These are phyloP conservation scores for Carcina quercana DNA, from an alignment of 2,888 invertebrate genomes.

Conservation along the genomic window DNA sequence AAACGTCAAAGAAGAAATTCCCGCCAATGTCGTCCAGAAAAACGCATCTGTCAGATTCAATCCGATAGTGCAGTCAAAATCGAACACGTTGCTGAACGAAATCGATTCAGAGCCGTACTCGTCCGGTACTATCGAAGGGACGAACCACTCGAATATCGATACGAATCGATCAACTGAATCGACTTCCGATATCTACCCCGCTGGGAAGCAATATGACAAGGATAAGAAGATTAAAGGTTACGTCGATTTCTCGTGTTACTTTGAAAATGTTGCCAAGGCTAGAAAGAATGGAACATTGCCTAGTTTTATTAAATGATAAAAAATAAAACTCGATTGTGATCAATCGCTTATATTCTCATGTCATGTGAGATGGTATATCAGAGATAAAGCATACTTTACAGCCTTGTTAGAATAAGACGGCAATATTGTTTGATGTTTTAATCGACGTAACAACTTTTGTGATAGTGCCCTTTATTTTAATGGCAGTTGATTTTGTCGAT, in stretches of 20 bases:
- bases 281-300: slow-evolving; percentile 79
- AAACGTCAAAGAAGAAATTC: slow-evolving; percentile 52
- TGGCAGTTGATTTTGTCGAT: too few relatives aligned
- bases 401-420: too few relatives aligned
- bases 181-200: slow-evolving; percentile 56
- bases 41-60: slow-evolving; percentile 75
- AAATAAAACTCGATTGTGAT: too few relatives aligned
- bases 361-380: too few relatives aligned
- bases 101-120: slow-evolving; percentile 58
- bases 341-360: too few relatives aligned
- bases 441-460: too few relatives aligned
- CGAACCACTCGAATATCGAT: slow-evolving; percentile 47
- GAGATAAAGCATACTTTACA: too few relatives aligned
- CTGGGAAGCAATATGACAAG: slow-evolving; percentile 63
- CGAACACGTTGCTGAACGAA: slow-evolving; percentile 54
- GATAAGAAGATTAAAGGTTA: slow-evolving; percentile 85
- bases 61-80: slow-evolving; percentile 74
- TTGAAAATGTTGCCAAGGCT: slow-evolving; percentile 80
- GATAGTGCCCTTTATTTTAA: too few relatives aligned
- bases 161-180: slow-evolving; percentile 57
- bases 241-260: slow-evolving; percentile 89
- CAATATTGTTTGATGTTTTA: too few relatives aligned
- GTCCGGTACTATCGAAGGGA: slow-evolving; percentile 40
- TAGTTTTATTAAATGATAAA: slow-evolving; percentile 62
- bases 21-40: slow-evolving; percentile 45